Evolutionary conservation across 2,888 invertebrate species (phyloP).

Genomic region (Gisinianus flammeolus): DNA sequence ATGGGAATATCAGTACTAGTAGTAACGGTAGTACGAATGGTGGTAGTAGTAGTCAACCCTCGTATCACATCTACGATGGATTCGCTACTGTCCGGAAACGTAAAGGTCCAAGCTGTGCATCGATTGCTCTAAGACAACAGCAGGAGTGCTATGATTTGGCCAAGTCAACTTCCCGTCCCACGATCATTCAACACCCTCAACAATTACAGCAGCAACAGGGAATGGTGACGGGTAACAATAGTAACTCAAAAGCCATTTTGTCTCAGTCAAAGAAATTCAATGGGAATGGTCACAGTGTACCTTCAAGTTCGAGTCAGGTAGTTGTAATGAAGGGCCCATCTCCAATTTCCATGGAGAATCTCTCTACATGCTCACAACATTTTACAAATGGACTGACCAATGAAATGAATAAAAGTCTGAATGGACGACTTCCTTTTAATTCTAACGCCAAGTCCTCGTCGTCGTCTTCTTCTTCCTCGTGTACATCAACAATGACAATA

Average conservation of each 20-base stretch:
- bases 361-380: neutral
- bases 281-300: neutral
- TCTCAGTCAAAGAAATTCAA: conserved; percentile 4
- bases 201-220: conserved; percentile 4
- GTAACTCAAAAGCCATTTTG: neutral
- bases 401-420: conserved; percentile 10
- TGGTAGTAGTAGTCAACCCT: conserved; percentile 13
- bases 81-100: conserved; percentile 76
- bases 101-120: conserved; percentile 55
- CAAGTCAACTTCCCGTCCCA: conserved; percentile 25
- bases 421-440: conserved; percentile 15
- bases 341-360: neutral
- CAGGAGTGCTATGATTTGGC: conserved; percentile 55
- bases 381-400: neutral
- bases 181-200: neutral
- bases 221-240: neutral
- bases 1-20: neutral
- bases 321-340: neutral
- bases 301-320: neutral
- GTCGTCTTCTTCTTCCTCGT: neutral
- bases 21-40: too few species aligned
- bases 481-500: neutral
- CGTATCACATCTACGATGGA: conserved; percentile 72
- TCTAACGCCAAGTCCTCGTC: neutral
- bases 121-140: conserved; percentile 52